Conservation (phyloP, 1,140 invertebrate species). For the Zaprionus kolodkinae region DNA sequence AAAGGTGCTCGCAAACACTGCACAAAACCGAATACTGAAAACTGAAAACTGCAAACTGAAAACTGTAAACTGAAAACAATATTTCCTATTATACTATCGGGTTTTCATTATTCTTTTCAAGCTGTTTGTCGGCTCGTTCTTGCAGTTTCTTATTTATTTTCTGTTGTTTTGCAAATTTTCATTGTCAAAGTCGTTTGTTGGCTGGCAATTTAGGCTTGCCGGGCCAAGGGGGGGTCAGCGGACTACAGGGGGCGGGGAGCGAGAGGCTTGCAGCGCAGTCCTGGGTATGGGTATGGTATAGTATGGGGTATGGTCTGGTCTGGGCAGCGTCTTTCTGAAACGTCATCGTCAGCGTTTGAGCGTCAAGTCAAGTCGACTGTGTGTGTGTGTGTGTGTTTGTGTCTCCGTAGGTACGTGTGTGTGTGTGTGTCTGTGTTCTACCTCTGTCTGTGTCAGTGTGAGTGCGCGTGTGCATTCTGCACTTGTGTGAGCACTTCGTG, state of each 20-base stretch:
- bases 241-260: not conserved
- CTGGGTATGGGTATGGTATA: not conserved
- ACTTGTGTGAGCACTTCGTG: slow-evolving; percentile 11
- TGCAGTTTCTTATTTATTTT: slow-evolving; percentile 13
- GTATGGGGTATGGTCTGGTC: slow-evolving; percentile 12
- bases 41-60: not conserved
- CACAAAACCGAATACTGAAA: not conserved
- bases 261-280: not conserved
- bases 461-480: slow-evolving; percentile 49
- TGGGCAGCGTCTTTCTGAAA: slow-evolving; percentile 67
- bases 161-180: slow-evolving; percentile 34
- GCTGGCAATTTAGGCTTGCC: not conserved
- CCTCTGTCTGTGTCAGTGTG: slow-evolving; percentile 16
- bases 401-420: slow-evolving; percentile 10
- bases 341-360: slow-evolving; percentile 77
- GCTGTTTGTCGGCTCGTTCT: slow-evolving; percentile 5
- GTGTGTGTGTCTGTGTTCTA: slow-evolving; percentile 26
- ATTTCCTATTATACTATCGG: slow-evolving; percentile 6
- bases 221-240: not conserved
- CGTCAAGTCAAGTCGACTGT: slow-evolving; percentile 32
- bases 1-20: slow-evolving; percentile 16
- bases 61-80: slow-evolving; percentile 17
- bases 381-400: not conserved
- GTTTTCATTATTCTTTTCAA: not conserved
- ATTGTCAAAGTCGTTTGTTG: slow-evolving; percentile 61